phyloP scores from a whole-genome alignment of 2,113 vertebrate species.

The Anguilla rostrata region DNA sequence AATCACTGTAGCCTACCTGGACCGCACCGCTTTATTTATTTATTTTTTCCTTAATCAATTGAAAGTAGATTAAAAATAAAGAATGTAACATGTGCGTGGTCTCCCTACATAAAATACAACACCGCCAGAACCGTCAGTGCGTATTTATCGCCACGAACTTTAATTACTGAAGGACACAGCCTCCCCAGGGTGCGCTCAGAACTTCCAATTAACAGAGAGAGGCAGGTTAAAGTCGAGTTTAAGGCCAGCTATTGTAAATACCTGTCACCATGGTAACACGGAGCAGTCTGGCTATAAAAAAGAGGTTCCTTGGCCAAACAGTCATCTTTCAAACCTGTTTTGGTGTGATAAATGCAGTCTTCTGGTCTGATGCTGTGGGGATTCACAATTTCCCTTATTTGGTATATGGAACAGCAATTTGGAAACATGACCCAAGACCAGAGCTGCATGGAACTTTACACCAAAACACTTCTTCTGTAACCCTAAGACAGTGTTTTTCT shows the following conservation, averaged over 20 bases:
- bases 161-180: not conserved
- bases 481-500: too few relatives aligned
- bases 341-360: not conserved
- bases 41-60: not conserved
- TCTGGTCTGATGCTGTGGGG: not conserved
- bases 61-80: not conserved
- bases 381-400: not conserved
- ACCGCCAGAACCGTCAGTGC: not conserved
- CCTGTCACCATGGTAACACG: not conserved
- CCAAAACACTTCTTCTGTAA: too few relatives aligned
- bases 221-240: not conserved
- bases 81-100: not conserved
- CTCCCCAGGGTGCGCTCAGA: not conserved
- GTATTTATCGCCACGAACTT: not conserved
- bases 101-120: not conserved
- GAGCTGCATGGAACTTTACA: too few relatives aligned
- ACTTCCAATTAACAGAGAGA: conserved; percentile 1
- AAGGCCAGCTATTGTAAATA: conserved; percentile 1
- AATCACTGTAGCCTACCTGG: not conserved
- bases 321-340: not conserved
- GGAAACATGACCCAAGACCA: too few relatives aligned
- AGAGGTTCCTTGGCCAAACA: not conserved
- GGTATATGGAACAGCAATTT: not conserved
- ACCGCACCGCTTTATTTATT: not conserved
- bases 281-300: not conserved